Evolutionary conservation across 2,113 vertebrate species (phyloP).

Genomic region (Cephalopholis sonnerati): DNA sequence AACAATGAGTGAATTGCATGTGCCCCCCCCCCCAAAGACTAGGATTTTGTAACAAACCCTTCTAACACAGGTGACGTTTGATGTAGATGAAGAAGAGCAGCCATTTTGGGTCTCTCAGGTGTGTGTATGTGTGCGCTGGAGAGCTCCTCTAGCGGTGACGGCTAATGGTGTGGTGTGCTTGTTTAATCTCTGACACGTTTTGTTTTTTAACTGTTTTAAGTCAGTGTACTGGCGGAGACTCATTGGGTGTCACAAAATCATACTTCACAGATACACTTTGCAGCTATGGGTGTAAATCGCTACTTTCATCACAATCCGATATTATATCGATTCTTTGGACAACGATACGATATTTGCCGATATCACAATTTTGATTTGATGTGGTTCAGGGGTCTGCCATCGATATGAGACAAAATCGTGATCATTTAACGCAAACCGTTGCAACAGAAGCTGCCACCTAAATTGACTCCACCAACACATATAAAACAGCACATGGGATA

Average conservation of each 20-base stretch:
- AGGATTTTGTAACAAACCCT: constrained; percentile 86
- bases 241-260: constrained; percentile 36
- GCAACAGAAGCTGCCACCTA: too few relatives aligned
- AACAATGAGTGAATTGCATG: constrained; percentile 68
- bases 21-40: constrained; percentile 45
- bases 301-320: too few relatives aligned
- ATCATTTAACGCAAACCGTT: too few relatives aligned
- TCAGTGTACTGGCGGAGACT: constrained; percentile 19
- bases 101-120: constrained; percentile 89
- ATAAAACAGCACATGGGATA: too few relatives aligned
- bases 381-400: too few relatives aligned
- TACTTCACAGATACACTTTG: neutral
- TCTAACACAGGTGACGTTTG: constrained; percentile 95
- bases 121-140: constrained; percentile 81
- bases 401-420: too few relatives aligned
- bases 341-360: too few relatives aligned
- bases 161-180: constrained; percentile 79
- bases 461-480: too few relatives aligned
- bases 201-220: neutral
- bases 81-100: constrained; percentile 92
- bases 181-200: constrained; percentile 26
- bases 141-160: constrained; percentile 81
- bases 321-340: too few relatives aligned
- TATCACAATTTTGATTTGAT: too few relatives aligned
- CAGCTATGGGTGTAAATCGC: too few relatives aligned